Evolutionary conservation across 2,888 invertebrate genomes (phyloP).

Genomic region (Diploptera punctata): DNA sequence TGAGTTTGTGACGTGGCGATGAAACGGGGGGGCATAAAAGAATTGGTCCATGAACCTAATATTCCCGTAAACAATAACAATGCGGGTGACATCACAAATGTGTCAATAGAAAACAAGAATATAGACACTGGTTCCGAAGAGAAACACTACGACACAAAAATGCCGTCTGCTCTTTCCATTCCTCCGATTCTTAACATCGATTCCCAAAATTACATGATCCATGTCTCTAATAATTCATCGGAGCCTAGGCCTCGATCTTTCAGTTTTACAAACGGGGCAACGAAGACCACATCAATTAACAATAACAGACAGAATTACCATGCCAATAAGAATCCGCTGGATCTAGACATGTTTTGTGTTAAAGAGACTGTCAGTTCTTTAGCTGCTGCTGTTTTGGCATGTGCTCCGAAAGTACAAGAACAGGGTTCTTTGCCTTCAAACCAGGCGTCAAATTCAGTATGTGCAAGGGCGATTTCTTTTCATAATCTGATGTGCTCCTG

Average conservation of each 20-base stretch:
- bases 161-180: conserved; percentile 43
- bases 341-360: conserved; percentile 54
- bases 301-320: conserved; percentile 18
- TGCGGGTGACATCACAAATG: conserved; percentile 40
- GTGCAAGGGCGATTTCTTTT: conserved; percentile 58
- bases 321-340: conserved; percentile 45
- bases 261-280: conserved; percentile 45
- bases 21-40: conserved; percentile 35
- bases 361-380: conserved; percentile 53
- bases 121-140: conserved; percentile 41
- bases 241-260: conserved; percentile 46
- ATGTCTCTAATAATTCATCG: conserved; percentile 47
- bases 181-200: conserved; percentile 55
- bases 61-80: conserved; percentile 40
- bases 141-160: conserved; percentile 42
- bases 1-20: too few relatives aligned
- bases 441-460: conserved; percentile 44
- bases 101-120: conserved; percentile 43
- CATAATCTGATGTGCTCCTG: conserved; percentile 58
- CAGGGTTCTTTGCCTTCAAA: conserved; percentile 13
- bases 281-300: conserved; percentile 29
- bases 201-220: conserved; percentile 61
- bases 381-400: conserved; percentile 43
- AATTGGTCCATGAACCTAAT: conserved; percentile 38
- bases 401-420: conserved; percentile 11